A percentile compares a stretch with the other conserved stretches of the same genome.
phyloP scores from a whole-genome alignment of 2,888 invertebrate genomes.

The Campopleginae sp. region DNA sequence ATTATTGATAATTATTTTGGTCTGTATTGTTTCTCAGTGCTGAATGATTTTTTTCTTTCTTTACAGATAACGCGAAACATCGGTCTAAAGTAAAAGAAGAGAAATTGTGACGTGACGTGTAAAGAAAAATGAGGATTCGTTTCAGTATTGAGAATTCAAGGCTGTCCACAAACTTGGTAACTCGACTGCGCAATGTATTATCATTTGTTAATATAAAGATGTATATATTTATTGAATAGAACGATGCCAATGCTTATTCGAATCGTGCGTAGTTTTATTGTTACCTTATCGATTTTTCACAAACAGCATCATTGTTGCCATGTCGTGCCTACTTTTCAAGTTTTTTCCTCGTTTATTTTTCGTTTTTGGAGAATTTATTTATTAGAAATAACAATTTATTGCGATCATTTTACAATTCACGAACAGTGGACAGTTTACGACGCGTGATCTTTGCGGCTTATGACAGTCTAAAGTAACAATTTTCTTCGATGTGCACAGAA shows the following conservation, averaged over 20 bases:
- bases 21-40: not conserved
- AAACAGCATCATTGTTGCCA: constrained; percentile 35
- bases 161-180: constrained; percentile 61
- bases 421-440: constrained; percentile 75
- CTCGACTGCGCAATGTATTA: constrained; percentile 70
- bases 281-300: constrained; percentile 46
- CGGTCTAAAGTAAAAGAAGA: constrained; percentile 73
- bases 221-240: constrained; percentile 56
- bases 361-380: constrained; percentile 1
- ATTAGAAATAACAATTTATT: constrained; percentile 79
- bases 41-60: constrained; percentile 38
- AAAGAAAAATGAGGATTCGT: constrained; percentile 35
- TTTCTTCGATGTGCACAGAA: constrained; percentile 65
- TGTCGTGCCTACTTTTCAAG: constrained; percentile 35
- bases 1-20: not conserved
- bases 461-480: constrained; percentile 76
- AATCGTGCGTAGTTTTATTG: not conserved
- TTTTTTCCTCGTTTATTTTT: constrained; percentile 23
- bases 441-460: constrained; percentile 68
- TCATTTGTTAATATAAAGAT: constrained; percentile 61
- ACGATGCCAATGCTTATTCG: constrained; percentile 16
- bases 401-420: constrained; percentile 76
- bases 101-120: not conserved
- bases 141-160: constrained; percentile 66
- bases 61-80: constrained; percentile 77